Evolutionary conservation across 2,113 vertebrate genomes (phyloP), one percentile per base, ranked within the genome.

Genomic region (Heteronetta atricapilla): DNA sequence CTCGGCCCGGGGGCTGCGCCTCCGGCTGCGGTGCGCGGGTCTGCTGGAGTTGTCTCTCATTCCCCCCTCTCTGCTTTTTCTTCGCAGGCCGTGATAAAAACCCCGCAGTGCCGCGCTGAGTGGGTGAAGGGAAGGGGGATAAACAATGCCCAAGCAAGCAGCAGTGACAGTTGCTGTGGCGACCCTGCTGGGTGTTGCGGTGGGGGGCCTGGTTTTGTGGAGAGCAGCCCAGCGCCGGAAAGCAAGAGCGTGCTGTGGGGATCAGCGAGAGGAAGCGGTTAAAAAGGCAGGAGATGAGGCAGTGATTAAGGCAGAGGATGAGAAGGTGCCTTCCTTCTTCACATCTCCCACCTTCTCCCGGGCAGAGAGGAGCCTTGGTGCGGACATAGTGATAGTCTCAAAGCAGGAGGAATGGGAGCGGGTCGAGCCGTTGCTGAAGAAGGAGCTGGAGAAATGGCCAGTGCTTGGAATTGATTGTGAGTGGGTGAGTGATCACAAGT

Each of bases 391-490:
- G 56, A 95, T 98, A n/a, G 98, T 99, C 96, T 99, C 98, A 95
- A 98, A 97, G 19, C 96, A 96, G 44, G 97, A 98, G 34, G 98
- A 99, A 20, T 99, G 99, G 99, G 97, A 97, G 88, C 90, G 76
- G 55, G 96, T 98, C 31, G 98, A 99, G 98, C 98, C 98, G 0
- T 92, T 97, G 67, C 97, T 99, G 94, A 97, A 98, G 66, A 94
- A 97, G 64, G 98, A 99, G 59, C 96, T 99, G 95, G 96, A 97
- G 7, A 95, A 96, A 66, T 97, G 98, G 92, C 99, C 99, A 3
- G 99, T 99, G 26, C 98, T 99, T 94, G 99, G 99, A 66, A 97
- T 99, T 4, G 99, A 99, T 96, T 99, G 99, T 95, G 99, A 99
- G 98, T 99, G 99, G 99, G 99, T 99, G 98, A 99, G 99, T 98